Conservation (phyloP, 1,140 invertebrate genomes). For the Calliopsis andreniformis region DNA sequence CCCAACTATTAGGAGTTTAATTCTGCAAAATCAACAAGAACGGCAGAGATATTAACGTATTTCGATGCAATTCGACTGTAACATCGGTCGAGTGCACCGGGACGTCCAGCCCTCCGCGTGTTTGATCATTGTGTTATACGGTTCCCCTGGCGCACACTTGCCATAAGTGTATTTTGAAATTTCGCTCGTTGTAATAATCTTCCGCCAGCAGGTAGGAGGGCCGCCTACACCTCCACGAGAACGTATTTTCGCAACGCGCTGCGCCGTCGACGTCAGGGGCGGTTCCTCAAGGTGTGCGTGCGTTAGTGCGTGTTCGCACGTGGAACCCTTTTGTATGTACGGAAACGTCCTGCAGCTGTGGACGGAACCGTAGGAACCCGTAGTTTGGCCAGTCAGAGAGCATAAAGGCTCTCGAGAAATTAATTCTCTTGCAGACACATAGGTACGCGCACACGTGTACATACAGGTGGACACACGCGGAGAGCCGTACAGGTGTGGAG, state of each 20-base stretch:
- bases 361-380: slow-evolving; percentile 54
- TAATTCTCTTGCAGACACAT: slow-evolving; percentile 75
- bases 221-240: slow-evolving; percentile 47
- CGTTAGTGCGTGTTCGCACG: slow-evolving; percentile 33
- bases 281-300: slow-evolving; percentile 57
- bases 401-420: slow-evolving; percentile 81
- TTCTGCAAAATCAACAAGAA: slow-evolving; percentile 28
- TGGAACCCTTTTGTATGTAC: slow-evolving; percentile 31
- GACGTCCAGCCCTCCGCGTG: slow-evolving; percentile 55
- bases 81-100: slow-evolving; percentile 55
- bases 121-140: slow-evolving; percentile 79
- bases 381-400: slow-evolving; percentile 78
- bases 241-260: slow-evolving; percentile 63
- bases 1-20: no score
- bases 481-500: slow-evolving; percentile 43
- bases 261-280: slow-evolving; percentile 22
- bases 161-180: slow-evolving; percentile 79
- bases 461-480: slow-evolving; percentile 1
- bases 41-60: slow-evolving; percentile 56
- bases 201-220: slow-evolving; percentile 63
- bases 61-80: slow-evolving; percentile 57
- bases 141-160: slow-evolving; percentile 74
- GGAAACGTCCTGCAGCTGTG: slow-evolving; percentile 51
- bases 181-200: slow-evolving; percentile 77
- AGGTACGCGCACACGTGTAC: slow-evolving; percentile 10